Conservation (phyloP, 2,888 invertebrate species). For the Coecobrya sp. region DNA sequence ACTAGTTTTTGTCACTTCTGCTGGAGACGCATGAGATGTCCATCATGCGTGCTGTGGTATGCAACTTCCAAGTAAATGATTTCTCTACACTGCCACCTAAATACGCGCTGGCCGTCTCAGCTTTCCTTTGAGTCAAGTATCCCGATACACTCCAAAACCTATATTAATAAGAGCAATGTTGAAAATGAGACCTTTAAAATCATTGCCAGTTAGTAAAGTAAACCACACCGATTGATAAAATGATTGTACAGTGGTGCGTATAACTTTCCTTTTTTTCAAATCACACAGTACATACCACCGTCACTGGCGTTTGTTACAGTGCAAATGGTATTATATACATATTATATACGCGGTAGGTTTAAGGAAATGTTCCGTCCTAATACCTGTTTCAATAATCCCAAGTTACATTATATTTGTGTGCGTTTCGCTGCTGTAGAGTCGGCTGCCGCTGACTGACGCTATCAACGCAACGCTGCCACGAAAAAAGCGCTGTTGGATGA, state of each 20-base stretch:
- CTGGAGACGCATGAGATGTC: neutral
- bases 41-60: neutral
- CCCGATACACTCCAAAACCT: neutral
- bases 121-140: neutral
- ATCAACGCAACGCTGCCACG: neutral
- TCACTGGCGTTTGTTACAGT: constrained; percentile 15
- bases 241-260: neutral
- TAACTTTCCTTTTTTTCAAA: constrained; percentile 36
- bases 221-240: neutral
- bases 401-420: constrained; percentile 10
- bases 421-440: constrained; percentile 1
- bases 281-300: neutral
- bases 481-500: neutral
- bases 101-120: too few relatives aligned
- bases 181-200: neutral
- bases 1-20: neutral
- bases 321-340: neutral
- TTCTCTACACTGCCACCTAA: neutral
- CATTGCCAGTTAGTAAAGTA: neutral
- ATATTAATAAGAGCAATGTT: neutral
- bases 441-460: neutral
- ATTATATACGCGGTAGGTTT: constrained; percentile 12
- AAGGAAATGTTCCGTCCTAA: constrained; percentile 65
- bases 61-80: neutral
- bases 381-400: constrained; percentile 58